Percentiles rank a stretch among this genome's conserved stretches.
phyloP scores from a whole-genome alignment of 1,140 invertebrate species.

The Arctopsyche grandis region DNA sequence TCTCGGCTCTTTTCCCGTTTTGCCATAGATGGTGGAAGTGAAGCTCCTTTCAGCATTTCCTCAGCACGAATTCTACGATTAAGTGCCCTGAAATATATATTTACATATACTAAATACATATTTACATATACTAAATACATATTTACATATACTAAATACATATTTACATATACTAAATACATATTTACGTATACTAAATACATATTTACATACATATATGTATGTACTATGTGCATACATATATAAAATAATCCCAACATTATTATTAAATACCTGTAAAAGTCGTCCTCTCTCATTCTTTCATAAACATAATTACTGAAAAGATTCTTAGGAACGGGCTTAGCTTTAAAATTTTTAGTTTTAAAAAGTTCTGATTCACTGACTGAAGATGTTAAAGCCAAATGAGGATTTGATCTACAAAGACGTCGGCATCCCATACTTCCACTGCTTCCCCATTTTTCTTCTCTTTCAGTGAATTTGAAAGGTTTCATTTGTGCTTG shows the following conservation, averaged over 20 bases:
- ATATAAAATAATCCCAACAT: not conserved
- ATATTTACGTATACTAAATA: no score
- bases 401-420: constrained; percentile 68
- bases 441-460: constrained; percentile 58
- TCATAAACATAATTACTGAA: constrained; percentile 77
- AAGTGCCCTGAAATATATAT: constrained; percentile 66
- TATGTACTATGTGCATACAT: no score
- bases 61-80: constrained; percentile 75
- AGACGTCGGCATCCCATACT: constrained; percentile 58
- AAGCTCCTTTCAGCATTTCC: constrained; percentile 73
- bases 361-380: constrained; percentile 56
- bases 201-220: no score
- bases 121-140: not conserved
- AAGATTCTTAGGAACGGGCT: constrained; percentile 74
- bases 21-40: constrained; percentile 76
- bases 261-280: constrained; percentile 69
- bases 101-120: not conserved
- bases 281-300: constrained; percentile 76
- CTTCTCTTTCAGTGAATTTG: constrained; percentile 69
- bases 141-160: no score
- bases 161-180: no score
- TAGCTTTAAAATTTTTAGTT: constrained; percentile 70
- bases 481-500: constrained; percentile 73
- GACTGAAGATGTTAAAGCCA: constrained; percentile 60
- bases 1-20: constrained; percentile 67